Evolutionary conservation across 1,140 invertebrate species (phyloP).

Genomic region (Pseudoatta argentina): DNA sequence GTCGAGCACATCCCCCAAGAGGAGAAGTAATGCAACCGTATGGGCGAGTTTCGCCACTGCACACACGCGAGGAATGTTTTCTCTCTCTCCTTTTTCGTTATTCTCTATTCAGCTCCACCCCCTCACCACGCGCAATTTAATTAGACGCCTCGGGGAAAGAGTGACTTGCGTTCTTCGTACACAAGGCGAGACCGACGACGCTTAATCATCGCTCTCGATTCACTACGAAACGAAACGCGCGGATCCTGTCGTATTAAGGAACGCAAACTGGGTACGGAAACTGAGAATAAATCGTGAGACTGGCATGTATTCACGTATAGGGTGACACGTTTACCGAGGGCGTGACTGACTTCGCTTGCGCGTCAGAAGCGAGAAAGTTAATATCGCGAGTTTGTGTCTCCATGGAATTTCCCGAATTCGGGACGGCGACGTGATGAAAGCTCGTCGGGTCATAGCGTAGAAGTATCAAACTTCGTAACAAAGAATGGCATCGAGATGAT

Average conservation of each 20-base stretch:
- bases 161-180: not conserved
- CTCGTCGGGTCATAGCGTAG: conserved; percentile 7
- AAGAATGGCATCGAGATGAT: conserved; percentile 27
- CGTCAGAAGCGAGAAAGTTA: conserved; percentile 43
- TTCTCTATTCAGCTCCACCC: not conserved
- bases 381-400: conserved; percentile 53
- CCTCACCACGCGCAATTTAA: conserved; percentile 45
- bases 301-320: not conserved
- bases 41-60: not conserved
- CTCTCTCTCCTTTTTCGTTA: not conserved
- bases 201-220: not conserved
- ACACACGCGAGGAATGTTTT: conserved; percentile 1
- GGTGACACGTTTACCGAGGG: conserved; percentile 12
- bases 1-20: not conserved
- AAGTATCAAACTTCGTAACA: conserved; percentile 36
- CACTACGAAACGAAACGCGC: not conserved
- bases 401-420: conserved; percentile 52
- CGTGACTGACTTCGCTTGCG: conserved; percentile 14
- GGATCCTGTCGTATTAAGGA: not conserved
- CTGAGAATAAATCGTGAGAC: conserved; percentile 39
- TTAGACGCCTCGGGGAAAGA: conserved; percentile 15
- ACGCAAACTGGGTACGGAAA: not conserved
- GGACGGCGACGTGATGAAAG: conserved; percentile 55
- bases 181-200: not conserved
- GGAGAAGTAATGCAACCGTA: conserved; percentile 3